phyloP scores from a whole-genome alignment of 2,888 invertebrate species.

The Antheraea yamamai region DNA sequence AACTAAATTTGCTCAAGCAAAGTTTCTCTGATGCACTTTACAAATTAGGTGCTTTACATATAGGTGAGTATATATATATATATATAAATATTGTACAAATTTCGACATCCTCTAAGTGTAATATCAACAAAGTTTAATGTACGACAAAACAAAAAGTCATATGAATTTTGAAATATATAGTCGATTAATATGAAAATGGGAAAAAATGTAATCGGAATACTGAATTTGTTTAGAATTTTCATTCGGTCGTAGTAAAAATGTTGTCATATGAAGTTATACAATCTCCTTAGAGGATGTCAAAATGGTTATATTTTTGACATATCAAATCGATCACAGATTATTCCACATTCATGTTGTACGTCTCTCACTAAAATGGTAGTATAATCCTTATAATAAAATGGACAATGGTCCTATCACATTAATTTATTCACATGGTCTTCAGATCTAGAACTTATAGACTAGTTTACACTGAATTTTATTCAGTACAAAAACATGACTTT shows the following conservation, averaged over 20 bases:
- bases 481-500: neutral
- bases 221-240: too few relatives aligned
- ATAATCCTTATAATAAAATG: neutral
- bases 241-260: too few relatives aligned
- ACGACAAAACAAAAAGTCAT: too few relatives aligned
- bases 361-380: neutral
- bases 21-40: neutral
- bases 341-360: neutral
- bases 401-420: slow-evolving; percentile 13
- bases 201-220: too few relatives aligned
- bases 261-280: too few relatives aligned
- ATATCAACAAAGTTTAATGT: too few relatives aligned
- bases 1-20: neutral
- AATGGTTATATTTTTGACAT: neutral
- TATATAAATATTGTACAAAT: slow-evolving; percentile 5
- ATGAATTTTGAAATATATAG: too few relatives aligned
- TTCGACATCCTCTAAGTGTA: too few relatives aligned
- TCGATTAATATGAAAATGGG: too few relatives aligned
- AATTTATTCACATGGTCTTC: neutral
- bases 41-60: slow-evolving; percentile 1
- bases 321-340: slow-evolving; percentile 9
- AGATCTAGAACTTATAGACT: slow-evolving; percentile 1
- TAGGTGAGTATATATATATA: neutral
- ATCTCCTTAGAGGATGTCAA: too few relatives aligned
- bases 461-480: neutral